These are phyloP conservation scores for Coptotermes formosanus DNA, from an alignment of 1,140 invertebrate genomes.

Conservation along the genomic window DNA sequence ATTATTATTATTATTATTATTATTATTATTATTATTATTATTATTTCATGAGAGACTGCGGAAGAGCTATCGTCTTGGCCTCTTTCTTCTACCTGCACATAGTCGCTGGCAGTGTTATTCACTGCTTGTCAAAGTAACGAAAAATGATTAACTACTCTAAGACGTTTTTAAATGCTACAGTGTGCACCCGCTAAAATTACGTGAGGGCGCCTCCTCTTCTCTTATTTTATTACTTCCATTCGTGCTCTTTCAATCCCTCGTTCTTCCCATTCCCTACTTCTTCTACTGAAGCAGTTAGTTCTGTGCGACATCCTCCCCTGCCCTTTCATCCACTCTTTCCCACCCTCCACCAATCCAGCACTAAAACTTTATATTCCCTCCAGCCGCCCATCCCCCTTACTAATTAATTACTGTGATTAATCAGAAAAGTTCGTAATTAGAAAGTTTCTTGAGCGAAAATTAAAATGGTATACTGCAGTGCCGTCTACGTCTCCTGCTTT, in stretches of 20 bases:
- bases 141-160: not conserved
- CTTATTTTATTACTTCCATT: not conserved
- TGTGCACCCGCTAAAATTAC: not conserved
- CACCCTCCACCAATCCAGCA: not conserved
- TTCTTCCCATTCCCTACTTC: not conserved
- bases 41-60: too few species aligned
- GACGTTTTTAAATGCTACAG: not conserved
- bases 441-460: slow-evolving; percentile 54
- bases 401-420: slow-evolving; percentile 58
- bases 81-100: too few species aligned
- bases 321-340: not conserved
- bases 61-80: too few species aligned
- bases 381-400: slow-evolving; percentile 38
- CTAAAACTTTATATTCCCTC: slow-evolving; percentile 30
- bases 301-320: not conserved
- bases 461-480: slow-evolving; percentile 49
- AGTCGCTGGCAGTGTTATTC: not conserved
- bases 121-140: not conserved
- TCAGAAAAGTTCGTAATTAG: slow-evolving; percentile 58
- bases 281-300: not conserved
- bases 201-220: not conserved
- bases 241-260: not conserved
- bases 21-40: too few species aligned
- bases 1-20: too few species aligned
- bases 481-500: slow-evolving; percentile 30